Percentiles rank a stretch among this genome's conserved stretches.
phyloP scores from a whole-genome alignment of 2,113 vertebrate genomes.

The Nymphicus hollandicus region DNA sequence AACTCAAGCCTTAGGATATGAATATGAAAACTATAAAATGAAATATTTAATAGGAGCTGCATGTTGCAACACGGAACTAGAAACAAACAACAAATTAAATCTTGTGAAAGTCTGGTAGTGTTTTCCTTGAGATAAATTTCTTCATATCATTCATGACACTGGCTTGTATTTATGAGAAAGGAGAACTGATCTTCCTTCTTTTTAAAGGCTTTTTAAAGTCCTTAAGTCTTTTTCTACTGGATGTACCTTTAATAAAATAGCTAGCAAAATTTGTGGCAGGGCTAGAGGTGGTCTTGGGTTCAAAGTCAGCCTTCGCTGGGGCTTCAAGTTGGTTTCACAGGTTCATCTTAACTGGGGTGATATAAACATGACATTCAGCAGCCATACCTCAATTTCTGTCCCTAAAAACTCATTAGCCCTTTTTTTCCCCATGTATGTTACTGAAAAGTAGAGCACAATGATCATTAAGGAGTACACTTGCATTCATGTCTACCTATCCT shows the following conservation, averaged over 20 bases:
- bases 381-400: not conserved
- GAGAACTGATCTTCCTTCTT: not conserved
- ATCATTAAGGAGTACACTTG: not conserved
- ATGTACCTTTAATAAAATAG: not conserved
- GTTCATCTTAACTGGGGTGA: not conserved
- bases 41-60: not conserved
- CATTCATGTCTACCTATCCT: not conserved
- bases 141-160: not conserved
- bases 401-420: not conserved
- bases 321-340: not conserved
- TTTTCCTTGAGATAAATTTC: not conserved
- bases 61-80: not conserved
- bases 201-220: not conserved
- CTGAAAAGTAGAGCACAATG: not conserved
- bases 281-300: not conserved
- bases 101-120: not conserved
- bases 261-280: not conserved
- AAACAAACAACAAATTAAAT: not conserved
- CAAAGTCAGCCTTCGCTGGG: not conserved
- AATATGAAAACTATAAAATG: not conserved
- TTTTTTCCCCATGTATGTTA: rapidly evolving
- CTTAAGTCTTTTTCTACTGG: not conserved
- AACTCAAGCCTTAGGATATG: not conserved
- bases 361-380: not conserved
- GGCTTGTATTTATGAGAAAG: not conserved